Evolutionary conservation across 1,140 invertebrate genomes (phyloP).

Genomic region (Drosophila melanica): DNA sequence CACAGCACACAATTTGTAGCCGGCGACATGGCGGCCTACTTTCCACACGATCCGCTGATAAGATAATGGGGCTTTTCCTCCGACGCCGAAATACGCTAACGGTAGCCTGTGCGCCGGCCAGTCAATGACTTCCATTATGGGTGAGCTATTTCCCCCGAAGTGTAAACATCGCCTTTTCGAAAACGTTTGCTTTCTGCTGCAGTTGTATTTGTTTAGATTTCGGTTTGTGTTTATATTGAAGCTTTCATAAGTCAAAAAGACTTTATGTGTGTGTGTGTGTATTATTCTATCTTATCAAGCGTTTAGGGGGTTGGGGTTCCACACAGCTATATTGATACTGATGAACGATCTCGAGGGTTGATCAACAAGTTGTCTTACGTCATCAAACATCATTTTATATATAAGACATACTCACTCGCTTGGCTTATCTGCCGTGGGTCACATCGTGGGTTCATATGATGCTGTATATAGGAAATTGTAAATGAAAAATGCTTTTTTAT

Average conservation of each 20-base stretch:
- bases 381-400: background rate
- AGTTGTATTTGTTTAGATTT: slow-evolving; percentile 29
- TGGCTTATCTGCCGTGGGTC: slow-evolving; percentile 19
- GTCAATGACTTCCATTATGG: slow-evolving; percentile 42
- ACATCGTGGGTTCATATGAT: background rate
- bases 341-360: background rate
- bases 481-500: slow-evolving; percentile 15
- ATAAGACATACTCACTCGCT: slow-evolving; percentile 7
- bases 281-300: slow-evolving; percentile 22
- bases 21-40: slow-evolving; percentile 58
- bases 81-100: slow-evolving; percentile 7
- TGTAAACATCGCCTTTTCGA: slow-evolving; percentile 39
- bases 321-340: background rate
- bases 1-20: slow-evolving; percentile 8
- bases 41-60: slow-evolving; percentile 67
- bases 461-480: slow-evolving; percentile 14
- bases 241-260: slow-evolving; percentile 16
- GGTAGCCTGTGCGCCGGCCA: slow-evolving; percentile 19
- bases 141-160: background rate
- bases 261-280: background rate
- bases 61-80: slow-evolving; percentile 77
- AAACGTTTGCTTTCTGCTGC: slow-evolving; percentile 1
- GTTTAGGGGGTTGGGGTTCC: background rate
- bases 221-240: slow-evolving; percentile 27
- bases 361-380: background rate